Percentiles rank a stretch among this genome's conserved stretches.
Evolutionary conservation across 2,888 invertebrate species (phyloP).

Genomic region (Physocephala rufipes): DNA sequence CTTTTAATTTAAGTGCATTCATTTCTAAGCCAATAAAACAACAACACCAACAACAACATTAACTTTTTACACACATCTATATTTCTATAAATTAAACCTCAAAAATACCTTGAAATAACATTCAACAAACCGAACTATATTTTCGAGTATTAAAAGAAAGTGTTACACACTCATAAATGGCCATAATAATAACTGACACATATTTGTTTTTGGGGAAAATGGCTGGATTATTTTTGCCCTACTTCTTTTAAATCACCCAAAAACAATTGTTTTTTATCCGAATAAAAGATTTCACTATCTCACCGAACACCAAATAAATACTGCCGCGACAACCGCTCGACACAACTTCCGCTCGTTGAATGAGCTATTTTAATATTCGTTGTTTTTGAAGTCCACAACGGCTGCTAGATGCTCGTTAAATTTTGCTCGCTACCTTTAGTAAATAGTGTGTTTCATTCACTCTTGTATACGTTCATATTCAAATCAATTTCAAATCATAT

Average conservation of each 20-base stretch:
- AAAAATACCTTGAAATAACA: conserved; percentile 23
- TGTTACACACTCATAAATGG: conserved; percentile 16
- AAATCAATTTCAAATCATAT: neutral
- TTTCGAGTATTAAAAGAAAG: conserved; percentile 20
- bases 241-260: neutral
- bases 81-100: neutral
- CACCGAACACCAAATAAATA: neutral
- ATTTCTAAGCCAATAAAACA: conserved; percentile 17
- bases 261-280: neutral
- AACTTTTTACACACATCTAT: too few relatives aligned
- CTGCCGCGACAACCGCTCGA: conserved; percentile 39
- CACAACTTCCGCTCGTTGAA: conserved; percentile 46
- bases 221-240: conserved; percentile 15
- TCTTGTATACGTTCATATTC: neutral
- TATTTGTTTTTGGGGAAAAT: conserved; percentile 25
- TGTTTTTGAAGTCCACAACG: neutral
- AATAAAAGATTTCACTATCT: neutral
- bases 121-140: conserved; percentile 24
- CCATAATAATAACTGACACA: neutral
- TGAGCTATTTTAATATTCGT: conserved; percentile 36
- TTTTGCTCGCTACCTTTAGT: neutral
- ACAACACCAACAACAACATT: neutral
- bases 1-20: conserved; percentile 4
- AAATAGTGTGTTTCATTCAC: conserved; percentile 2
- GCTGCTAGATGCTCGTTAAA: conserved; percentile 1